Conservation (phyloP, 2,797 vertebrate genomes). For the Oreortyx pictus region DNA sequence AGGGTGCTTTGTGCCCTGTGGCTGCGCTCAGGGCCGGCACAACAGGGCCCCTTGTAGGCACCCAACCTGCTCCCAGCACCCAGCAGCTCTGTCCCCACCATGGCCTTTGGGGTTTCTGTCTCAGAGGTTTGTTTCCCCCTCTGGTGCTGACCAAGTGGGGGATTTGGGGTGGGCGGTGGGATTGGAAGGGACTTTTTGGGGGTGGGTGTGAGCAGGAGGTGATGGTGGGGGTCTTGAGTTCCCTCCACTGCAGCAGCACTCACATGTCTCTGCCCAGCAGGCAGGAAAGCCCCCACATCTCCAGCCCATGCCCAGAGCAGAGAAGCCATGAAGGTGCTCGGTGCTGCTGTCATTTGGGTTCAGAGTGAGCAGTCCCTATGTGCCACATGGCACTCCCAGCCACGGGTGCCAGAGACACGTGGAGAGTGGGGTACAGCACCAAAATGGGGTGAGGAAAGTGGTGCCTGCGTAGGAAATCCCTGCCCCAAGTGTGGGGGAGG, state of each 20-base stretch:
- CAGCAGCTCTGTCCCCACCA: neutral
- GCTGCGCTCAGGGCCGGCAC: slow-evolving; percentile 3
- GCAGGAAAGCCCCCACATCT: neutral
- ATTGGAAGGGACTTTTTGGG: neutral
- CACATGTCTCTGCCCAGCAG: neutral
- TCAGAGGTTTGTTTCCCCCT: neutral
- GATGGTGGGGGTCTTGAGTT: neutral
- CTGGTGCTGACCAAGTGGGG: neutral
- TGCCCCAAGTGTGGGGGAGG: neutral
- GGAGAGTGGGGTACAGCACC: rapidly evolving
- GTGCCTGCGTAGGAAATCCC: neutral
- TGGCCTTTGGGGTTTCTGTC: neutral
- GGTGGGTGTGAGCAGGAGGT: neutral
- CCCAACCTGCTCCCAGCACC: neutral
- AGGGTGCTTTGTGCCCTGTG: slow-evolving; percentile 36
- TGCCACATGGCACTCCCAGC: neutral
- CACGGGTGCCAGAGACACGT: rapidly evolving
- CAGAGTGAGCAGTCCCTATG: neutral
- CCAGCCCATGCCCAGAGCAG: rapidly evolving
- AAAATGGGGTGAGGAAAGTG: neutral
- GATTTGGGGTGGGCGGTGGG: neutral
- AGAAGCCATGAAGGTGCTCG: rapidly evolving
- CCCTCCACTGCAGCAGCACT: neutral
- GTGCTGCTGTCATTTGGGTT: neutral
- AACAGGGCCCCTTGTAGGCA: slow-evolving; percentile 43